Base-by-base conservation (phyloP, 2,113 vertebrate species). In the Xerus inauris region DNA sequence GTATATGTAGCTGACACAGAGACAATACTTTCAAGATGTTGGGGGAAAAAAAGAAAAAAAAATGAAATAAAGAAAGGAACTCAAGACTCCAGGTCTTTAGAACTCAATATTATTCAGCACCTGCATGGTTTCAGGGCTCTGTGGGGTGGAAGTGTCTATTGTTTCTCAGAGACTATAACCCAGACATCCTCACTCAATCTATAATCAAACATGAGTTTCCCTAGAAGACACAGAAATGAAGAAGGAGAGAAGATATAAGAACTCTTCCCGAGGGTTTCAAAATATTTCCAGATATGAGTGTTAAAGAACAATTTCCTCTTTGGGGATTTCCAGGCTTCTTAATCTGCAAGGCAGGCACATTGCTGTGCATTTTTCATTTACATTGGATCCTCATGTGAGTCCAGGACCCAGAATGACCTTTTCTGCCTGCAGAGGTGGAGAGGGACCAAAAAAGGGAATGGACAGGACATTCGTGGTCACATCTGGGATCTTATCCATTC, bases 11-110 rank as follows among this genome's bases (percentile, higher is more conserved):
- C 71, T 94, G 77, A 95, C 64, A 93, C 30, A 38, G 59, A 93
- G 91, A 96, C 97, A 96, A 97, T 96, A 79, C 49, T 89, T 97
- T 97, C 93, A 98, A 97, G 94, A 96, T 97, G 94, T 95, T 86
- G 51, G 38, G 28, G 19, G 0, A 0, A 0, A 71, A 54, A 72
- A 26, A 69, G 54, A 22, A 24, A 57, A 7, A 22, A 57, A 57
- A 59, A 1, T 57, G 22, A 62, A 62, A 24, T 62, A 62, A 62
- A 62, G 59, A 28, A 28, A 62, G 59, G 59, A 4, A 11, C 35
- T 88, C 38, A 95, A 87, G 62, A 91, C 76, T 91, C 75, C n/a
- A 67, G 40, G 62, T 90, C 30, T 80, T 97, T 42, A 76, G 77
- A 96, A 88, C 8, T 67, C 0, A 30, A 13, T 89, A 81, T 92